These are phyloP conservation scores for Thamnophis elegans DNA, from an alignment of 2,797 vertebrate species.

Conservation along the genomic window DNA sequence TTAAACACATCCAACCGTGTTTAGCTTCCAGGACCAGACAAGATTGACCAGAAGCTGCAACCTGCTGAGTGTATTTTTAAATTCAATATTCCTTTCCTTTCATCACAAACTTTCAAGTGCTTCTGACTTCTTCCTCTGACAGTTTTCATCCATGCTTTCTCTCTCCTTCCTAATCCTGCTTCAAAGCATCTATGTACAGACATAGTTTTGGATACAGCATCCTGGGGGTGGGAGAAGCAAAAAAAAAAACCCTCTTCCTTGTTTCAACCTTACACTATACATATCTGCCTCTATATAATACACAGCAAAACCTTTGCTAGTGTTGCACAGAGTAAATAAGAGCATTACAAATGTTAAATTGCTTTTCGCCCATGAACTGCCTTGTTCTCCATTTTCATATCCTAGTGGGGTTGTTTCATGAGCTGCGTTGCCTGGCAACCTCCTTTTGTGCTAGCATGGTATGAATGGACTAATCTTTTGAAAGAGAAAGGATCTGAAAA, in stretches of 20 bases:
- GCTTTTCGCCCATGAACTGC: not conserved
- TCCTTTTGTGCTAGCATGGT: constrained; percentile 59
- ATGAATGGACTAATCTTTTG: constrained; percentile 65
- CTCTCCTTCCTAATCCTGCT: constrained; percentile 24
- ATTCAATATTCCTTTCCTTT: not conserved
- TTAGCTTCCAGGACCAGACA: not conserved
- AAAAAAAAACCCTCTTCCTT: not conserved
- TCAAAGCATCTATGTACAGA: constrained; percentile 18
- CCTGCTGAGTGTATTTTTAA: not conserved
- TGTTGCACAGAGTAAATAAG: constrained; percentile 18
- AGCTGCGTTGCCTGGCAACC: constrained; percentile 74
- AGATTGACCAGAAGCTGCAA: not conserved
- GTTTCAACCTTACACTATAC: constrained; percentile 22
- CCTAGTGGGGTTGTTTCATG: constrained; percentile 47
- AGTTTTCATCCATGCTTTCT: not conserved
- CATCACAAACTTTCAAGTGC: not conserved
- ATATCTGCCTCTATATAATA: not conserved
- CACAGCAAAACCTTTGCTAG: constrained; percentile 11
- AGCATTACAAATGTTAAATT: constrained; percentile 30
- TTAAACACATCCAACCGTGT: not conserved
- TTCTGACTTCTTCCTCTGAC: not conserved
- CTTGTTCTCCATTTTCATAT: constrained; percentile 33
- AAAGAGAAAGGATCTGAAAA: constrained; percentile 62
- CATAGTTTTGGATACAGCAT: not conserved
- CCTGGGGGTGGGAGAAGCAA: not conserved